A percentile compares a stretch with the other conserved stretches of the same genome.
Conservation (phyloP, 2,888 invertebrate species). For the Dasysyrphus albostriatus region DNA sequence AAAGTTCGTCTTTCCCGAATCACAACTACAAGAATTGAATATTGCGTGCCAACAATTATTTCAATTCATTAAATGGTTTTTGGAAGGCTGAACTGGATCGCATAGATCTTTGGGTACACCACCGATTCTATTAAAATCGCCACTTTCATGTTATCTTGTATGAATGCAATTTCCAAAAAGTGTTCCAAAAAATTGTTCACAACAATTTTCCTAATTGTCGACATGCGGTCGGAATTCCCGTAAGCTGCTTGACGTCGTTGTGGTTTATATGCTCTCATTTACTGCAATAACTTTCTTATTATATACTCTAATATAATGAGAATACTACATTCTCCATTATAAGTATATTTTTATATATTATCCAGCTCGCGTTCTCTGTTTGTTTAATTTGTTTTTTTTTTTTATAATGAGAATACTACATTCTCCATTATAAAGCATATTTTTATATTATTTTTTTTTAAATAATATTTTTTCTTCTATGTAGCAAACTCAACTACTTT, state of each 20-base stretch:
- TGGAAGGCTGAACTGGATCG: background rate
- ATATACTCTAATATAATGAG: too few relatives aligned
- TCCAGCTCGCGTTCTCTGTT: too few relatives aligned
- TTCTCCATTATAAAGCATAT: too few relatives aligned
- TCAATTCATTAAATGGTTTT: background rate
- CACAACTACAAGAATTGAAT: background rate
- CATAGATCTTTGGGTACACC: background rate
- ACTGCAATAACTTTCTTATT: too few relatives aligned
- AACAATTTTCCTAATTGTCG: slow-evolving; percentile 30
- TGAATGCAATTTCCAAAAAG: slow-evolving; percentile 1
- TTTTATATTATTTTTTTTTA: too few relatives aligned
- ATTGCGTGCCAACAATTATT: slow-evolving; percentile 6
- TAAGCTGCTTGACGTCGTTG: slow-evolving; percentile 1
- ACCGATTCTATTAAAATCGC: background rate
- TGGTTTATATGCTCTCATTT: background rate
- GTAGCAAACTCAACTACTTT: too few relatives aligned
- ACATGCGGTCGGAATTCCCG: background rate
- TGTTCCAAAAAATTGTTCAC: slow-evolving; percentile 24
- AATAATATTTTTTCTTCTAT: too few relatives aligned
- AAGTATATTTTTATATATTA: too few relatives aligned
- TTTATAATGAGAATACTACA: too few relatives aligned
- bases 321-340: too few relatives aligned
- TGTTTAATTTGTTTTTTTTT: too few relatives aligned
- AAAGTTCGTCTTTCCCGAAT: slow-evolving; percentile 23
- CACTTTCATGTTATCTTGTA: background rate